Base-by-base conservation (phyloP, 2,888 invertebrate genomes). In the Ornithoptera priamus region DNA sequence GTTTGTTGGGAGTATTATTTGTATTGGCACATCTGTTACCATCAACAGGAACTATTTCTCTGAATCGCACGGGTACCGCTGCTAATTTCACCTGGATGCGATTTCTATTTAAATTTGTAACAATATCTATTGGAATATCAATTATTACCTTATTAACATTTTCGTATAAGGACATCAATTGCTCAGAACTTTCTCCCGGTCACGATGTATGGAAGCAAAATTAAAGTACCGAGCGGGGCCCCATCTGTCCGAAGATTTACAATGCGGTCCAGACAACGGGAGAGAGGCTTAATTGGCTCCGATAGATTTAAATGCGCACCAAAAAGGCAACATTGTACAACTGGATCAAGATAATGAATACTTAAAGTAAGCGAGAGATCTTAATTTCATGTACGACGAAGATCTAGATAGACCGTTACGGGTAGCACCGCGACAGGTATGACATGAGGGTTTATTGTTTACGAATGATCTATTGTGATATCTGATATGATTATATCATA, bases 371-470 rank as follows among this genome's bases (percentile, higher is more conserved):
- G 64, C 60, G 64, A 46, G n/a, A 70, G 70, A 70, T 70, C 70
- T 67, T 67, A 70, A 70, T 70, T 64, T 70, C 67, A 64, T 67
- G 67, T 59, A 67, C 67, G 50, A 62, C 67, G 42, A 56, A 70
- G 70, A 70, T 70, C 63, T 42, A 53, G 70, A 70, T 70, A 70
- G 67, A 42, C 70, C 64, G 42, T 56, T 70, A 53, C 46, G 59
- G 67, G 10, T 46, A 46, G 18, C 17, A 10, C 24, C 56, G 60
- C 15, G 66, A 63, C 65, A 56, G 30, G 57, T 46, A 46, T 65
- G 30, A 62, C 62, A 50, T 69, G 62, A 69, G 59, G 22, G 46
- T 58, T 63, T 70, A 64, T 70, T 67, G 67, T 60, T 59, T 63
- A 60, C 15, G 50, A 18, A 36, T 58, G n/a, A 58, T 58, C 63